Evolutionary conservation across 2,113 vertebrate genomes (phyloP).

Genomic region (Petrocephalus zakoni): DNA sequence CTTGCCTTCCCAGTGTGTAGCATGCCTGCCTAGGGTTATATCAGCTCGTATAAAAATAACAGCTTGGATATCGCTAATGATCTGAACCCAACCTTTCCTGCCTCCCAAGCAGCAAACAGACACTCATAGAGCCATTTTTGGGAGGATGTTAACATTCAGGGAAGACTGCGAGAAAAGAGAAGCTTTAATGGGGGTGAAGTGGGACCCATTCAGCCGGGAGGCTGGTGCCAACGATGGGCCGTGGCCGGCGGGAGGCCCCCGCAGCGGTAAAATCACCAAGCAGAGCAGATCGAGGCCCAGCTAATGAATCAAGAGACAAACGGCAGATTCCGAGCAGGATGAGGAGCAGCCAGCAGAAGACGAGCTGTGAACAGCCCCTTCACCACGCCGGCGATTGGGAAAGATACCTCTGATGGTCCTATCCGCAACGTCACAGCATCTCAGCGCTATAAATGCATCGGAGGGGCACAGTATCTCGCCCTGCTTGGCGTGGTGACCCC

Average conservation of each 20-base stretch:
- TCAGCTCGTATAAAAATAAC: background rate
- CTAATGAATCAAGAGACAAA: background rate
- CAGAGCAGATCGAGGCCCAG: background rate
- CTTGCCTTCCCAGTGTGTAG: too few species aligned
- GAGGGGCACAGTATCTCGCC: background rate
- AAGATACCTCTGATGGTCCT: background rate
- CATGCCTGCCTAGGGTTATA: too few species aligned
- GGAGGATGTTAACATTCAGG: background rate
- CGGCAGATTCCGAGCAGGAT: constrained; percentile 1
- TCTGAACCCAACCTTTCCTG: background rate
- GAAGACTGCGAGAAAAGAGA: background rate
- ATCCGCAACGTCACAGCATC: background rate
- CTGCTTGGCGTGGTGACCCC: background rate
- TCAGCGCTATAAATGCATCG: background rate
- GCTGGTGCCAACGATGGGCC: background rate
- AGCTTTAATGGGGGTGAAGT: background rate
- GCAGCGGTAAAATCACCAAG: background rate
- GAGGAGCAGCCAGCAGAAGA: background rate
- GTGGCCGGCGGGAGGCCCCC: background rate
- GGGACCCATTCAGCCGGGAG: background rate
- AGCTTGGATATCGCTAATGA: background rate
- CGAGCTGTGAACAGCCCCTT: background rate
- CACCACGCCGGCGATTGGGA: background rate
- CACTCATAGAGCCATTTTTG: too few species aligned
- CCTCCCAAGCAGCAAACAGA: too few species aligned